phyloP scores from a whole-genome alignment of 2,113 vertebrate genomes.

The Poicephalus meyeri region DNA sequence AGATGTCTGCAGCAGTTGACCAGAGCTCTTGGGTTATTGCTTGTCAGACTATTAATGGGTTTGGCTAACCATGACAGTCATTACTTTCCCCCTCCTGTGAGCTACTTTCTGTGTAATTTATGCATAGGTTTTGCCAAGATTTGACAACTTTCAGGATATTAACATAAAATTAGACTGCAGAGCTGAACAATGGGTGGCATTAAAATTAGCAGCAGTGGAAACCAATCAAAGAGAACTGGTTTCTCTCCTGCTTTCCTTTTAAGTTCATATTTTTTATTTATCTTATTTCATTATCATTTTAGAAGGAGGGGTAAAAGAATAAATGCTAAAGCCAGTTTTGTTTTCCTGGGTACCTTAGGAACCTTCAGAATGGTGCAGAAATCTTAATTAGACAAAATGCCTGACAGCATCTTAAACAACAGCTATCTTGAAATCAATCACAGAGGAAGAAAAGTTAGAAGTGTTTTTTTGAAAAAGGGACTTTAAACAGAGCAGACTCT shows the following conservation, averaged over 20 bases:
- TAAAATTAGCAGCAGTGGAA: constrained; percentile 81
- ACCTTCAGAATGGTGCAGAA: not conserved
- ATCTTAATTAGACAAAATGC: constrained; percentile 5
- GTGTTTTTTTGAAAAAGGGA: not conserved
- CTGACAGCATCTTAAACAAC: constrained; percentile 23
- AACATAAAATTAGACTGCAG: constrained; percentile 85
- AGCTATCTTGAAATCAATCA: constrained; percentile 23
- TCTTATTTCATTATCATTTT: constrained; percentile 24
- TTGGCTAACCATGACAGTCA: constrained; percentile 86
- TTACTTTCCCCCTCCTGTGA: constrained; percentile 85
- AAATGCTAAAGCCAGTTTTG: not conserved
- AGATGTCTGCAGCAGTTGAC: constrained; percentile 85
- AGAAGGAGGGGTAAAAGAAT: not conserved
- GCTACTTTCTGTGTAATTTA: constrained; percentile 87
- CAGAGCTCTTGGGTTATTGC: constrained; percentile 84
- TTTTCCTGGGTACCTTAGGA: constrained; percentile 7
- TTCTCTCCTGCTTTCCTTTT: constrained; percentile 67
- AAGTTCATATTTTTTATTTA: constrained; percentile 50
- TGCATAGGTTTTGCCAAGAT: constrained; percentile 87
- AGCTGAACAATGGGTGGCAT: constrained; percentile 83
- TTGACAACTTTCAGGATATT: constrained; percentile 88
- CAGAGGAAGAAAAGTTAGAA: constrained; percentile 48
- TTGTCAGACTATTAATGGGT: constrained; percentile 86
- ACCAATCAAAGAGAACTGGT: constrained; percentile 74
- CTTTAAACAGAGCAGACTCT: constrained; percentile 63